Percentiles rank a stretch among this genome's conserved stretches.
These are phyloP conservation scores for Helogale parvula DNA, from an alignment of 2,113 vertebrate genomes.

Conservation along the genomic window DNA sequence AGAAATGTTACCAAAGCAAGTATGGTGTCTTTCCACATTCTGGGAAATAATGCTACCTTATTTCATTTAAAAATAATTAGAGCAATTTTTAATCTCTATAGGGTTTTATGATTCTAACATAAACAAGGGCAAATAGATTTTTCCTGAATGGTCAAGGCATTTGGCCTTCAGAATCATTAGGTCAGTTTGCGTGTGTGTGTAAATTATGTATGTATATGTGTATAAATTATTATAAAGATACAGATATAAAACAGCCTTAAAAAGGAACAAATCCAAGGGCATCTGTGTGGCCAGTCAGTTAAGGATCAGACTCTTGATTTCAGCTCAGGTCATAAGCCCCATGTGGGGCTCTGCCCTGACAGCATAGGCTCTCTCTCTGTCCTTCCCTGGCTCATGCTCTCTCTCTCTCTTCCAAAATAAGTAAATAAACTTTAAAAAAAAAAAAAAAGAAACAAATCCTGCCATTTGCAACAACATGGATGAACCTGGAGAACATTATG, in stretches of 20 bases:
- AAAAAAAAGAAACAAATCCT: not conserved
- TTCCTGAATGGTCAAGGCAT: not conserved
- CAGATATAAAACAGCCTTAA: not conserved
- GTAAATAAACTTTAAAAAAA: no score
- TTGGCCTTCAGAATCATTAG: conserved; percentile 11
- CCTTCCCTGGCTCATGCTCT: no score
- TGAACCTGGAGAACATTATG: not conserved
- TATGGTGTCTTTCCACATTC: not conserved
- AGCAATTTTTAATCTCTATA: not conserved
- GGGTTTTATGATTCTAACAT: conserved; percentile 45
- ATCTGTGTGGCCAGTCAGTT: no score
- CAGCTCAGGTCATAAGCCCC: no score
- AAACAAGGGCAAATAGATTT: conserved; percentile 36
- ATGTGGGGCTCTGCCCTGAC: no score
- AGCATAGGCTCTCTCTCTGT: no score
- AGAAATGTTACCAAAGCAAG: conserved; percentile 22
- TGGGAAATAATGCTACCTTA: not conserved
- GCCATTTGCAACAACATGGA: not conserved
- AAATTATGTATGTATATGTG: not conserved
- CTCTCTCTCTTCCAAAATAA: no score
- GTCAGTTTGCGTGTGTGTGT: not conserved
- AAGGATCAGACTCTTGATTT: no score
- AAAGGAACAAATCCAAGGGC: not conserved
- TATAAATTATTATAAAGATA: not conserved
- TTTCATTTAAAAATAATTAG: not conserved